These are phyloP conservation scores for Artibeus lituratus DNA, from an alignment of 2,797 vertebrate species.

Conservation along the genomic window DNA sequence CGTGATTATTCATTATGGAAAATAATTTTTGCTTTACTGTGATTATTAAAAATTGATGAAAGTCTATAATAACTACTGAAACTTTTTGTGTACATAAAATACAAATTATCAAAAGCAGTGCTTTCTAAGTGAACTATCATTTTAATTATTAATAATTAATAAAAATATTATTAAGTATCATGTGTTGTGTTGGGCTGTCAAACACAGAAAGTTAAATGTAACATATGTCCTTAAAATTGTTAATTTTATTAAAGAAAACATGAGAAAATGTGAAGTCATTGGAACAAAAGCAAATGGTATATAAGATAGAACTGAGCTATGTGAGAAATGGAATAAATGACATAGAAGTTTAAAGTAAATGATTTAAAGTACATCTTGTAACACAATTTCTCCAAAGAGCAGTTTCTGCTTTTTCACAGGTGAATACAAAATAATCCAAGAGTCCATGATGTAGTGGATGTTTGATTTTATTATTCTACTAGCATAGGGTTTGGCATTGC, in stretches of 20 bases:
- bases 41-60: background rate
- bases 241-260: background rate
- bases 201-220: background rate
- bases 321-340: background rate
- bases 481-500: background rate
- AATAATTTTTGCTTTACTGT: background rate
- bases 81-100: background rate
- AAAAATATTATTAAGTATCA: background rate
- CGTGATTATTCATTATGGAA: background rate
- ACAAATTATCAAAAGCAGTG: background rate
- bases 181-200: background rate
- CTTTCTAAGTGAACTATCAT: background rate
- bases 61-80: background rate
- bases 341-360: background rate
- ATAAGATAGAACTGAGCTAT: background rate
- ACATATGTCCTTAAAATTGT: background rate
- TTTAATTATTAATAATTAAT: background rate
- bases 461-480: background rate
- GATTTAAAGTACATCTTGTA: background rate
- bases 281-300: background rate
- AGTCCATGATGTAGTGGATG: background rate
- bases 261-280: background rate
- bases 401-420: background rate
- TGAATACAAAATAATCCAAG: background rate
- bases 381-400: background rate